Base-by-base conservation (phyloP, 2,888 invertebrate species). In the Galeruca laticollis region DNA sequence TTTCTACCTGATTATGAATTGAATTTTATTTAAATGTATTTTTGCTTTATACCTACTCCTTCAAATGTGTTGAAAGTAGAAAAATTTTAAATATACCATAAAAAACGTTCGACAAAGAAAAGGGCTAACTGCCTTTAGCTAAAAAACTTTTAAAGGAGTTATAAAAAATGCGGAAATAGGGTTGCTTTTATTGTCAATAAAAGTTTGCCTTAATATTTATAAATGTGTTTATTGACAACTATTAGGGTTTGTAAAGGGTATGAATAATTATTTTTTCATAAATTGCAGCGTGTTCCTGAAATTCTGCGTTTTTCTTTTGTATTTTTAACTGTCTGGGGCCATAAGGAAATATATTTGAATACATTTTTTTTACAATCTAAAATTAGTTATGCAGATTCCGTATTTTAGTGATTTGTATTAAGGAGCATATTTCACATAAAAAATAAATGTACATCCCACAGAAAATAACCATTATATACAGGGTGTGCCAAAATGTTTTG, bases 171-270 rank as follows among this genome's bases (percentile, higher is more conserved):
- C 47, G 47, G 47, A 47, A 47, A 47, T 47, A 47, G 47, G 47
- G 47, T 47, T 47, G 47, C 15, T 47, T 47, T 47, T 47, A 47
- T 47, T 47, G 47, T 47, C 47, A 47, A 47, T 47, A 47, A 47
- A 47, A 47, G 47, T 47, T 47, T 18, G 47, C 47, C 47, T 47
- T 18, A 47, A 47, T 47, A 47, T 47, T 47, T n/a, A 47, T 18
- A 47, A 18, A 47, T 47, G 47, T 9, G 1, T 47, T 47, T 47
- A 47, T 47, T 47, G 47, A 18, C 47, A 18, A 18, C 47, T 47
- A 47, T 47, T 47, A 47, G 47, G 18, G 47, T 18, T 47, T 47
- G 15, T 47, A 47, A 47, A 47, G 47, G 15, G 18, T 47, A 18
- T 47, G 47, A 47, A 47, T 47, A 47, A 47, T 47, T 9, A 47